Evolutionary conservation across 2,888 invertebrate genomes (phyloP).

Genomic region (Tyria jacobaeae): DNA sequence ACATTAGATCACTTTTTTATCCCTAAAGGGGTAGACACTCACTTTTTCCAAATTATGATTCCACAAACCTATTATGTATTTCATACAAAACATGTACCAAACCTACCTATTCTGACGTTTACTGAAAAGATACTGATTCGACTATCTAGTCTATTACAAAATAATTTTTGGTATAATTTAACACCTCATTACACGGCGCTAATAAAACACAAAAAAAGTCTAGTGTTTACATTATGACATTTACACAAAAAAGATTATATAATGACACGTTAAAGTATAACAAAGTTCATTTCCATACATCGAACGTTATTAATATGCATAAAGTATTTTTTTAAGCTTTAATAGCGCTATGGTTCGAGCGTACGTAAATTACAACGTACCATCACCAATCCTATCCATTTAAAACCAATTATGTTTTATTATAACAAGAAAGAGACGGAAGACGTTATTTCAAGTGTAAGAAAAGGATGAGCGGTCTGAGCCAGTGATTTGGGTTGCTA

Average conservation of each 20-base stretch:
- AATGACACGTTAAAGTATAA: conserved; percentile 16
- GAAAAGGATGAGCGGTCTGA: conserved; percentile 58
- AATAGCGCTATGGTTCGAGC: conserved; percentile 58
- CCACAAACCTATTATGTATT: no score
- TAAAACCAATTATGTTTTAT: conserved; percentile 86
- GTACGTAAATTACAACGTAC: conserved; percentile 68
- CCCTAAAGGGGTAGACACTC: no score
- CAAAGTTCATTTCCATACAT: conserved; percentile 53
- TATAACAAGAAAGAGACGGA: conserved; percentile 69
- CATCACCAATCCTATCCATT: conserved; percentile 84
- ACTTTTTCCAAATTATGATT: no score
- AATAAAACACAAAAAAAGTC: neutral
- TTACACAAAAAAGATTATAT: conserved; percentile 8
- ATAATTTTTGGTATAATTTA: neutral
- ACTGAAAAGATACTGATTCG: no score
- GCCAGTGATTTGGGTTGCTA: conserved; percentile 36
- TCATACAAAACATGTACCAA: no score
- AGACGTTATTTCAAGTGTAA: conserved; percentile 44
- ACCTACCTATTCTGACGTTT: no score
- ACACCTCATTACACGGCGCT: conserved; percentile 1
- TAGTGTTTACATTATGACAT: neutral
- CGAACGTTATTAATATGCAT: conserved; percentile 73
- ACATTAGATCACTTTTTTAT: no score
- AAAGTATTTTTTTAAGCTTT: conserved; percentile 70
- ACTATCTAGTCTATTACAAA: no score